Evolutionary conservation across 2,797 vertebrate genomes (phyloP).

Genomic region (Lerista edwardsae): DNA sequence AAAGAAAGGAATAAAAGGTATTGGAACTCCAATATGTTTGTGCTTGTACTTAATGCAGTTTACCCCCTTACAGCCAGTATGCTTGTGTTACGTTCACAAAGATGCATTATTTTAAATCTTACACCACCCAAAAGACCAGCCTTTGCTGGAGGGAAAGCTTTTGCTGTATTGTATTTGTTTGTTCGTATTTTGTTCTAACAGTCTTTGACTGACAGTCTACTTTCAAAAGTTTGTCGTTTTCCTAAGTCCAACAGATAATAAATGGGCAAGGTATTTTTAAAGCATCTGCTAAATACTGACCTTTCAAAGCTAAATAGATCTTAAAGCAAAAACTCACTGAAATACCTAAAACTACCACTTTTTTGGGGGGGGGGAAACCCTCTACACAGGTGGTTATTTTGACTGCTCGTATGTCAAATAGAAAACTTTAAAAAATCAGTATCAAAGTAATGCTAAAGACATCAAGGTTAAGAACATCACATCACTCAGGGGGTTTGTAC

Average conservation of each 20-base stretch:
- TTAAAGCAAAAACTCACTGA: not conserved
- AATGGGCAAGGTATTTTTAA: not conserved
- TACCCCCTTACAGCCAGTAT: not conserved
- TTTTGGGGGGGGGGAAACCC: not conserved
- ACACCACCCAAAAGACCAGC: not conserved
- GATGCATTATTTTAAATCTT: not conserved
- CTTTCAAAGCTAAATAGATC: not conserved
- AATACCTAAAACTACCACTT: not conserved
- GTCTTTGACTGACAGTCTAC: not conserved
- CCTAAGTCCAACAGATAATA: not conserved
- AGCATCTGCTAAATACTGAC: not conserved
- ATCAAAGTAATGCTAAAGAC: slow-evolving; percentile 3
- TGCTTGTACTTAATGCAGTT: not conserved
- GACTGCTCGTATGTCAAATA: slow-evolving; percentile 2
- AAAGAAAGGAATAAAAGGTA: not conserved
- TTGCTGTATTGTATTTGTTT: not conserved
- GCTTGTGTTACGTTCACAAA: not conserved
- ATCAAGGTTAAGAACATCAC: slow-evolving; percentile 22
- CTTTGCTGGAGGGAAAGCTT: not conserved
- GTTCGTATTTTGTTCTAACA: not conserved
- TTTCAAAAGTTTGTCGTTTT: not conserved
- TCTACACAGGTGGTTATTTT: not conserved
- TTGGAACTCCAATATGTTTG: not conserved
- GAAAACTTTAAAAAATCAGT: not conserved
- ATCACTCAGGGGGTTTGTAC: slow-evolving; percentile 9